phyloP scores from a whole-genome alignment of 1,140 invertebrate species.

The Samia ricini region DNA sequence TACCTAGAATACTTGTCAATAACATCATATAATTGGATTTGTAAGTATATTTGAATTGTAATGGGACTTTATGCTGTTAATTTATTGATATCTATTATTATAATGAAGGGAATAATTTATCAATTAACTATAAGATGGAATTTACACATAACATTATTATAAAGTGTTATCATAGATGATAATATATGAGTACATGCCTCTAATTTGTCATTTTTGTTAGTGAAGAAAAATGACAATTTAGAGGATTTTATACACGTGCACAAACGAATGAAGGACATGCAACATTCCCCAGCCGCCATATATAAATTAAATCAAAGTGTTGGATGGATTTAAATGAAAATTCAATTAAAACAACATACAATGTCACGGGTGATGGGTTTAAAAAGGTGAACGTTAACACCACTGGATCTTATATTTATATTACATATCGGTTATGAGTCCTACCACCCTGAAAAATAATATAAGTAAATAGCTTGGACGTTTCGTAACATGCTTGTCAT shows the following conservation, averaged over 20 bases:
- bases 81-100: background rate
- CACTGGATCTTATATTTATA: background rate
- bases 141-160: background rate
- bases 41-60: too few relatives aligned
- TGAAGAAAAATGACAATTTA: conserved; percentile 43
- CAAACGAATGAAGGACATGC: conserved; percentile 55
- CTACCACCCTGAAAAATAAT: background rate
- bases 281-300: conserved; percentile 75
- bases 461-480: background rate
- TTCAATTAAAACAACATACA: conserved; percentile 50
- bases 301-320: conserved; percentile 63
- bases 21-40: too few relatives aligned
- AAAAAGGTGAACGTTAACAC: conserved; percentile 1
- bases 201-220: conserved; percentile 36
- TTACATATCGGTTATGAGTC: background rate
- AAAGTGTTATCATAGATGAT: background rate
- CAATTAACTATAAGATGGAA: background rate
- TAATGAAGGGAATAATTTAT: background rate
- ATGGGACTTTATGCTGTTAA: too few relatives aligned
- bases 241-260: conserved; percentile 26
- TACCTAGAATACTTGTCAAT: too few relatives aligned
- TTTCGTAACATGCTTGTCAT: background rate
- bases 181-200: conserved; percentile 9
- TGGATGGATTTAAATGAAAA: conserved; percentile 66
- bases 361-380: conserved; percentile 44